Evolutionary conservation across 2,797 vertebrate species (phyloP), one percentile per base, ranked within the genome.

Genomic region (Nothura maculosa): DNA sequence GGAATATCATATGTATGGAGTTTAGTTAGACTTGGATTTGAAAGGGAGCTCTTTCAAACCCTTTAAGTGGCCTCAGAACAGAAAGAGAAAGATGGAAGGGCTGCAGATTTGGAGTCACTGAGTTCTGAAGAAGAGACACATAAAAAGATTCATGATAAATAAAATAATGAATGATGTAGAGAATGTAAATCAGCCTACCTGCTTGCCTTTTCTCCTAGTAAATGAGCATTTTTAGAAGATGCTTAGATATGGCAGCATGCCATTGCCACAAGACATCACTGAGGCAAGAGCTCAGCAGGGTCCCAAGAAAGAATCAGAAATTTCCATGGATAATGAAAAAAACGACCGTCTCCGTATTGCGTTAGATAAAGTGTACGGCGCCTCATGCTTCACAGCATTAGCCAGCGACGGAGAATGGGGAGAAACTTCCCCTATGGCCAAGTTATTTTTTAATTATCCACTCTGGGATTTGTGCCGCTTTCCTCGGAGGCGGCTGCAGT

Each of bases 401-500:
- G 60, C 62, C 20, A 69, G 6, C 86, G 75, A 89, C 74, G 81
- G 89, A 93, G 66, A 92, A 79, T 63, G 47, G 40, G 73, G 92
- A 93, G 40, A 89, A 91, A 66, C 60, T 79, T 92, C 63, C 93
- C 86, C 87, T 61, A 85, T 81, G 82, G 93, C 62, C 22, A 89
- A 78, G 40, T 60, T 90, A 81, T 69, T 85, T 95, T 90, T 92
- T 89, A 95, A 94, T 96, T 95, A 95, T 85, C 57, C 92, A 76
- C 93, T 78, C 10, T 94, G 93, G 94, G 90, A 95, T 92, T 96
- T 94, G 62, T 83, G 28, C 21, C 36, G 36, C 52, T 73, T 92
- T 93, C 67, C 90, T 95, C 84, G 66, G 89, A 79, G 84, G 73
- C 79, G 83, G 68, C 76, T 92, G 63, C 60, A 40, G 66, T 54